Percentiles rank a stretch among this genome's conserved stretches.
Conservation (phyloP, 2,113 vertebrate genomes). For the Spea multiplicata region DNA sequence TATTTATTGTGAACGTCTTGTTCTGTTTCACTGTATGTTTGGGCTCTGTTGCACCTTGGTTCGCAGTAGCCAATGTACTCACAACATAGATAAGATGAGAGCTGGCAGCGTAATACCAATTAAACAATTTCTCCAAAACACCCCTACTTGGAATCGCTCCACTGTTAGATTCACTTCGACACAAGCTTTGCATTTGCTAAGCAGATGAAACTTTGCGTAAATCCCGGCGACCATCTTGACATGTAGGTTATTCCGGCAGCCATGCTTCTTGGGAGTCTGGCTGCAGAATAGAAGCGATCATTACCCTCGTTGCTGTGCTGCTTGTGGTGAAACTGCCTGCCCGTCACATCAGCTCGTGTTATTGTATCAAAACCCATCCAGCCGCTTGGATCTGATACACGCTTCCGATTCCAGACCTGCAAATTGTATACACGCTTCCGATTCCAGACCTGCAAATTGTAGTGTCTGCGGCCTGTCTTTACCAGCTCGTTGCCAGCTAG, state of each 20-base stretch:
- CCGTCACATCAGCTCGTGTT: neutral
- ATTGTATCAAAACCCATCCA: neutral
- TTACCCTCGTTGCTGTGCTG: neutral
- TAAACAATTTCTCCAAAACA: too few relatives aligned
- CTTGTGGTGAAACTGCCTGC: neutral
- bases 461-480: slow-evolving; percentile 10
- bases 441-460: slow-evolving; percentile 13
- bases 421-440: neutral
- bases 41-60: neutral
- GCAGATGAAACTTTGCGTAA: too few relatives aligned
- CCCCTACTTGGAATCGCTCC: too few relatives aligned
- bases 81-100: slow-evolving; percentile 2
- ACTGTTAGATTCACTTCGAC: too few relatives aligned
- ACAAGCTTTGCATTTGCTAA: too few relatives aligned
- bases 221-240: too few relatives aligned
- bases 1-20: too few relatives aligned
- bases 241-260: too few relatives aligned
- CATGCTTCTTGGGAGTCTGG: neutral
- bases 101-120: neutral
- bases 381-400: neutral
- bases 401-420: neutral
- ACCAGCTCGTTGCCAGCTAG: neutral
- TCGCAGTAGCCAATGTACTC: neutral
- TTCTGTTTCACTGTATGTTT: too few relatives aligned
- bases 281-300: neutral